Evolutionary conservation across 2,113 vertebrate species (phyloP), one percentile per base, ranked within the genome.

Genomic region (Xerus inauris): DNA sequence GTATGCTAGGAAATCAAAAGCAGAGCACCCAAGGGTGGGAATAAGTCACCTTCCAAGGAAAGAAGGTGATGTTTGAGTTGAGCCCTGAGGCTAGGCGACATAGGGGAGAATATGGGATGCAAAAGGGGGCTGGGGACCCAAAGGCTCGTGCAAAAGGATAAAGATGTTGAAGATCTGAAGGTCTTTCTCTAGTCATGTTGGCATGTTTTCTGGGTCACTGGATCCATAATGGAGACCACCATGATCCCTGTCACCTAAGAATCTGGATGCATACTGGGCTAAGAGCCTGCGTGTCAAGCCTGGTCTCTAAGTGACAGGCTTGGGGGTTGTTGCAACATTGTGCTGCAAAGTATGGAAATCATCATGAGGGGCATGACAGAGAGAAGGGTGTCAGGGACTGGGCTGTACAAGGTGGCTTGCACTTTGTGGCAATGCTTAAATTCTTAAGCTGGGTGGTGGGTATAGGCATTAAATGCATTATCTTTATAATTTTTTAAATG

Each of bases 331-430:
- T 32, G 38, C 13, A n/a, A 22, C 6, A 4, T 42, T 76, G 75
- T 24, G 19, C 24, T 9, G 0, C 62, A 26, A 19, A 30, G 8
- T 24, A 22, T 6, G 62, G 71, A 16, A 42, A 38, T 77, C 35
- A 24, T 35, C 30, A 3, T 20, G 2, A 81, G 42, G 49, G 19
- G n/a, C 51, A 57, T 40, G 17, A 3, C 26, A 13, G 38, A 3
- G 8, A 28, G 12, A 22, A 12, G 24, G 32, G 17, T 40, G 26
- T 16, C 17, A 40, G 57, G 11, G 10, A 45, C 9, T 28, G 12
- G 24, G 40, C 12, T 6, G 2, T 32, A 1, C 0, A 1, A 3
- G 1, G 42, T 9, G 28, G 8, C 47, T 59, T 57, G 26, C 10
- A 5, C 9, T 20, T 45, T 26, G 65, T 40, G 16, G 24, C 0